A percentile compares a stretch with the other conserved stretches of the same genome.
Evolutionary conservation across 2,797 vertebrate genomes (phyloP).

Genomic region (Nyctibius grandis): DNA sequence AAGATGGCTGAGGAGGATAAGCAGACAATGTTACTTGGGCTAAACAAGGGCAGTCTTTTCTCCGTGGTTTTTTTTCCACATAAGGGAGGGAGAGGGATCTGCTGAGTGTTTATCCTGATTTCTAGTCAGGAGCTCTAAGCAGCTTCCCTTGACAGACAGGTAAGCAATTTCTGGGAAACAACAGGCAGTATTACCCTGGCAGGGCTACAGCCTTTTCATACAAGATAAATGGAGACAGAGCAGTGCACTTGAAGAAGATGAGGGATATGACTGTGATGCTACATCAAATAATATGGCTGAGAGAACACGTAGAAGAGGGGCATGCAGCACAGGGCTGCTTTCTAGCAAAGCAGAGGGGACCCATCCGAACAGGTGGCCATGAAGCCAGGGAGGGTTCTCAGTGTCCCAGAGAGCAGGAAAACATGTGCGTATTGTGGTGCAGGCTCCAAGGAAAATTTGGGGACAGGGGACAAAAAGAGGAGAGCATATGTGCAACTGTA

Average conservation of each 20-base stretch:
- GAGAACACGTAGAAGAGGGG: accelerated
- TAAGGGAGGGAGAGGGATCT: neutral
- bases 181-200: neutral
- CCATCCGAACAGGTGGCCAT: accelerated
- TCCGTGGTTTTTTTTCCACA: accelerated
- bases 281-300: neutral
- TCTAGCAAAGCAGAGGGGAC: neutral
- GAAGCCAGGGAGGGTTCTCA: neutral
- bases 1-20: neutral
- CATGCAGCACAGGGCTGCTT: accelerated
- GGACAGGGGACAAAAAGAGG: neutral
- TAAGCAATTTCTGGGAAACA: slow-evolving; percentile 23
- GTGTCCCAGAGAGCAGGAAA: neutral
- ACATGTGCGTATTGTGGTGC: accelerated
- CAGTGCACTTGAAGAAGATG: neutral
- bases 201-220: neutral
- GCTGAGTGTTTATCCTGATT: neutral
- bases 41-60: neutral
- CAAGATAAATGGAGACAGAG: neutral
- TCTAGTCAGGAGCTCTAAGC: neutral
- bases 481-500: neutral
- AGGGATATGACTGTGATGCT: neutral
- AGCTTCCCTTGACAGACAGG: slow-evolving; percentile 9
- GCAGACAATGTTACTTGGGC: neutral
- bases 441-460: neutral